phyloP scores from a whole-genome alignment of 2,113 vertebrate species.

The Progne subis region DNA sequence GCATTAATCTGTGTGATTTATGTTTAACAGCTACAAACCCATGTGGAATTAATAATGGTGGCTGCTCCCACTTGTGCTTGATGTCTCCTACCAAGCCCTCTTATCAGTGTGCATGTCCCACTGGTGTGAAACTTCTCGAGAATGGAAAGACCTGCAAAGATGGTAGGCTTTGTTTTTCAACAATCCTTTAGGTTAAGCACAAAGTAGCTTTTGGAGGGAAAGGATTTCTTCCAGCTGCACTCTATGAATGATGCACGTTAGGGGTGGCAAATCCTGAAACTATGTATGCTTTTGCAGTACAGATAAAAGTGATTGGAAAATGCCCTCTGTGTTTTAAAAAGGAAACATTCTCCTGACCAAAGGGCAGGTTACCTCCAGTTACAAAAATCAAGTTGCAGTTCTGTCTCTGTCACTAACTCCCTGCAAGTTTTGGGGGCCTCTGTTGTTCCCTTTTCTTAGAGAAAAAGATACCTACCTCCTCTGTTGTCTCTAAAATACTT shows the following conservation, averaged over 20 bases:
- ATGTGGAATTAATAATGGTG: constrained; percentile 88
- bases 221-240: not conserved
- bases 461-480: not conserved
- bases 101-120: constrained; percentile 93
- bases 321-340: not conserved
- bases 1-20: constrained; percentile 74
- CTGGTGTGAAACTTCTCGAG: constrained; percentile 91
- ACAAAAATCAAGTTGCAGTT: not conserved
- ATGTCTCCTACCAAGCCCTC: constrained; percentile 88
- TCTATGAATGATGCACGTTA: fast-evolving
- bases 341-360: fast-evolving
- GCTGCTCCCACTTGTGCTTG: constrained; percentile 96
- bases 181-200: not conserved
- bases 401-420: not conserved
- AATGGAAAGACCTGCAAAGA: constrained; percentile 90
- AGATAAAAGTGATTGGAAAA: not conserved
- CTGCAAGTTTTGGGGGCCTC: fast-evolving
- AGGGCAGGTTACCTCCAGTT: not conserved
- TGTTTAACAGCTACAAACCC: constrained; percentile 80
- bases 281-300: not conserved
- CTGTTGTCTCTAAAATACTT: not conserved
- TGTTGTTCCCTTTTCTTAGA: not conserved
- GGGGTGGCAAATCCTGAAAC: not conserved
- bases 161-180: constrained; percentile 78
- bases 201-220: not conserved